Evolutionary conservation across 2,797 vertebrate species (phyloP).

Genomic region (Siniperca obscura): DNA sequence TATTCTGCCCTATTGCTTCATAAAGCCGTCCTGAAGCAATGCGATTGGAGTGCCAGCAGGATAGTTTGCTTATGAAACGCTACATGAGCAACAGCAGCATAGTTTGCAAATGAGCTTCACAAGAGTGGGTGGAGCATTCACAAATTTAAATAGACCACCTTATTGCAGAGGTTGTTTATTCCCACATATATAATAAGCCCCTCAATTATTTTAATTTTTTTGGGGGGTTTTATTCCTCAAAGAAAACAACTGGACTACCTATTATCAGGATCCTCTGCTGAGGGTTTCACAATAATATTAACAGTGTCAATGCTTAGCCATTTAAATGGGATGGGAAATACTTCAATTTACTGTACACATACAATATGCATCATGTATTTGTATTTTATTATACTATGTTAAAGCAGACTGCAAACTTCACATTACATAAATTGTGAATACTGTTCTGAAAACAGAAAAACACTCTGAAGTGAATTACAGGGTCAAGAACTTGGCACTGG

Average conservation of each 20-base stretch:
- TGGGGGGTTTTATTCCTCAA: not conserved
- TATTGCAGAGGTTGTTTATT: not conserved
- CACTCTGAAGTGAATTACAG: too few relatives aligned
- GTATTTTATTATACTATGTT: not conserved
- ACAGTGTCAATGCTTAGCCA: not conserved
- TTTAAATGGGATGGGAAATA: not conserved
- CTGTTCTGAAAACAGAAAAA: not conserved
- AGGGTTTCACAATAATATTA: not conserved
- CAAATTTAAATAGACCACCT: not conserved
- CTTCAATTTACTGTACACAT: not conserved
- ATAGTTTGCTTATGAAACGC: conserved; percentile 12
- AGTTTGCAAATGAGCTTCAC: not conserved
- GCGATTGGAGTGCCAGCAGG: conserved; percentile 4
- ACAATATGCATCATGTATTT: not conserved
- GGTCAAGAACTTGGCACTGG: not conserved
- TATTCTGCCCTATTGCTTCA: conserved; percentile 21
- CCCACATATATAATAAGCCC: not conserved
- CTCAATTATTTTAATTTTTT: not conserved
- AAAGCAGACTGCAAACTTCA: not conserved
- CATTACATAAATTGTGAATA: not conserved
- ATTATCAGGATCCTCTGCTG: not conserved
- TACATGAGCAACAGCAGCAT: conserved; percentile 4
- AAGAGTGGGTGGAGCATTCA: not conserved
- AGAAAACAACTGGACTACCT: not conserved
- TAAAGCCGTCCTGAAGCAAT: conserved; percentile 6